Conservation (phyloP, 2,113 vertebrate genomes). For the Channa maculata region DNA sequence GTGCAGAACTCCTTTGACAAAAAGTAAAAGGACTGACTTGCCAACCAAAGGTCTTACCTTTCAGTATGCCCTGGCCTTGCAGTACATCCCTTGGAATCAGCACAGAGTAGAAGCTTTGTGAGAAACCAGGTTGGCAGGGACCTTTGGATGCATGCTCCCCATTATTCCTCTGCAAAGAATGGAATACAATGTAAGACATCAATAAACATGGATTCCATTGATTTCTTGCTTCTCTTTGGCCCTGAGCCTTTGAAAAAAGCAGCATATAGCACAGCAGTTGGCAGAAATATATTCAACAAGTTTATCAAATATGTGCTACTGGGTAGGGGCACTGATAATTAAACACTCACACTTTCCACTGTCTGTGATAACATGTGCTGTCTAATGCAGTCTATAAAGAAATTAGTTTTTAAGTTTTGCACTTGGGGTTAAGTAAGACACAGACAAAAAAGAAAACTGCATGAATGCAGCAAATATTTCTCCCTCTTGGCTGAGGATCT, state of each 20-base stretch:
- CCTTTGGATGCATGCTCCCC: conserved; percentile 71
- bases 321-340: conserved; percentile 14
- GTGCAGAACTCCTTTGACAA: conserved; percentile 8
- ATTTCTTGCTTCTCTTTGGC: conserved; percentile 48
- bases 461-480: conserved; percentile 49
- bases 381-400: conserved; percentile 2
- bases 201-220: conserved; percentile 67
- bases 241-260: background rate
- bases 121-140: conserved; percentile 83
- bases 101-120: conserved; percentile 83
- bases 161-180: conserved; percentile 79
- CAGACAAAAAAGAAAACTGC: background rate
- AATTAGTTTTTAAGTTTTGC: background rate
- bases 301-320: conserved; percentile 29
- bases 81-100: conserved; percentile 82
- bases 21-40: conserved; percentile 14
- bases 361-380: conserved; percentile 15
- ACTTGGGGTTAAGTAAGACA: conserved; percentile 24
- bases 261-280: conserved; percentile 4
- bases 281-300: conserved; percentile 51
- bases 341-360: background rate
- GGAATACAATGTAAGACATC: conserved; percentile 60
- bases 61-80: conserved; percentile 72
- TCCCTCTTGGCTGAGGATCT: conserved; percentile 12
- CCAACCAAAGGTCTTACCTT: conserved; percentile 76